Conservation (phyloP, 2,113 vertebrate species). For the Alligator sinensis region DNA sequence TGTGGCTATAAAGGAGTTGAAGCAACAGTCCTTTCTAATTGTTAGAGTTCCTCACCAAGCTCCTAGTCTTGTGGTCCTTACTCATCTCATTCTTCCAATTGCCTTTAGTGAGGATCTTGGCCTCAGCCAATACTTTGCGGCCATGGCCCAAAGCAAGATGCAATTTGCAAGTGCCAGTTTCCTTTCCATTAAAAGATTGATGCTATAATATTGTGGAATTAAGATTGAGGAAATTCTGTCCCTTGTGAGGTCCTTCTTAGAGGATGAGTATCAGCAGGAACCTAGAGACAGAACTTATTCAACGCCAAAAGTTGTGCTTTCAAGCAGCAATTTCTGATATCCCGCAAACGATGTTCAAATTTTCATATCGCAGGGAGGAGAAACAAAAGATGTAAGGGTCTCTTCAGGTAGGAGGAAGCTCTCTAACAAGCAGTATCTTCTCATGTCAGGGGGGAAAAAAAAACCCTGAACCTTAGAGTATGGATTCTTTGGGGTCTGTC, state of each 20-base stretch:
- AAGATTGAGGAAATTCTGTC: not conserved
- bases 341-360: not conserved
- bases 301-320: not conserved
- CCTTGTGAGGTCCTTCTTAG: not conserved
- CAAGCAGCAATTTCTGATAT: not conserved
- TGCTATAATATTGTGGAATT: not conserved
- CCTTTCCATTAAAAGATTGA: not conserved
- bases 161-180: rapidly evolving
- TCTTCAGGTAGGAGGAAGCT: rapidly evolving
- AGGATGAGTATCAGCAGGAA: not conserved
- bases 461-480: not conserved
- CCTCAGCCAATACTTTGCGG: not conserved
- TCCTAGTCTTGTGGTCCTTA: not conserved
- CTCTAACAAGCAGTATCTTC: rapidly evolving
- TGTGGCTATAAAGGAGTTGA: not conserved
- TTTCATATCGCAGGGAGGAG: not conserved
- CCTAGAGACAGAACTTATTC: not conserved
- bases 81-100: not conserved
- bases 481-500: not conserved
- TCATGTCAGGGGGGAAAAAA: not conserved
- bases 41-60: not conserved
- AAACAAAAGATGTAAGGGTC: not conserved
- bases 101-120: rapidly evolving
- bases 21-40: not conserved
- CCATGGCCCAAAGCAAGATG: rapidly evolving